phyloP scores from a whole-genome alignment of 2,888 invertebrate species.

The Scotopteryx bipunctaria region DNA sequence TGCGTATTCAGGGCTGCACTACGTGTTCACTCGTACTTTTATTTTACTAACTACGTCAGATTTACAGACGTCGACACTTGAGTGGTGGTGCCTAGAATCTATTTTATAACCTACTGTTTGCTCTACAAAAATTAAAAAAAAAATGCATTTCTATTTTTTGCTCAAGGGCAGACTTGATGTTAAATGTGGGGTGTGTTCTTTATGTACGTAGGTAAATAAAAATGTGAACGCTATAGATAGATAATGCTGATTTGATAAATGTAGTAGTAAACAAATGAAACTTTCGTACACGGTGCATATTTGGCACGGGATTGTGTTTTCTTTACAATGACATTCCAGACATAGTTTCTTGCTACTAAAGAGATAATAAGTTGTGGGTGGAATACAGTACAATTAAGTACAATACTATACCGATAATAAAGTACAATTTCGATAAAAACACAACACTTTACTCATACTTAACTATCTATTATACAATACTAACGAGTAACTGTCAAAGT shows the following conservation, averaged over 20 bases:
- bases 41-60: background rate
- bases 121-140: background rate
- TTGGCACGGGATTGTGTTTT: constrained; percentile 8
- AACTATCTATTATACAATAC: too few relatives aligned
- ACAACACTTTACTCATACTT: too few relatives aligned
- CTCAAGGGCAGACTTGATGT: constrained; percentile 3
- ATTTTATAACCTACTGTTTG: too few relatives aligned
- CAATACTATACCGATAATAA: background rate
- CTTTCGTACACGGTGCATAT: background rate
- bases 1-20: background rate
- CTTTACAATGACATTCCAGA: constrained; percentile 9
- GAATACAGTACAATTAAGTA: background rate
- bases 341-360: background rate
- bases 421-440: background rate
- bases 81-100: too few relatives aligned
- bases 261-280: constrained; percentile 9
- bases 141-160: constrained; percentile 16
- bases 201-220: background rate
- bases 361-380: constrained; percentile 1
- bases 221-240: background rate
- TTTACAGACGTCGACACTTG: too few relatives aligned
- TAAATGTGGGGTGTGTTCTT: constrained; percentile 15
- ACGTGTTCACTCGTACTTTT: background rate
- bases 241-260: constrained; percentile 10
- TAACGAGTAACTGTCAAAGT: too few relatives aligned